phyloP scores from a whole-genome alignment of 2,888 invertebrate genomes.

The Autographa gamma region DNA sequence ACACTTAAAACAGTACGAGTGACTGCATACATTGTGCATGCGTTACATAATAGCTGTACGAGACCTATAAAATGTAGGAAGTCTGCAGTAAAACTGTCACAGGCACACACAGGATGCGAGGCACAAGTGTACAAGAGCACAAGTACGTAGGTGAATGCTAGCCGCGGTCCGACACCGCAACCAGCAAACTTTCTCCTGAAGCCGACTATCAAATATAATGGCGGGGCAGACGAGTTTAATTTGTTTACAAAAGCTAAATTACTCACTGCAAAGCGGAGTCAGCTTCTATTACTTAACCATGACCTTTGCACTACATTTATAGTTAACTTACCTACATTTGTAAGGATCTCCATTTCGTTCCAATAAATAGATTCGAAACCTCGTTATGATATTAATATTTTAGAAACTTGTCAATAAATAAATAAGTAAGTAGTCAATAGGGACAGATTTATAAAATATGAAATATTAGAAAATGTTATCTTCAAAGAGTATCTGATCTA shows the following conservation, averaged over 20 bases:
- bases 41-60: background rate
- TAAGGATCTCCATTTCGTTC: background rate
- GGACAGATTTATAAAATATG: no score
- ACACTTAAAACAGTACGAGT: background rate
- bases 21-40: background rate
- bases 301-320: background rate
- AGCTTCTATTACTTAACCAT: background rate
- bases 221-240: background rate
- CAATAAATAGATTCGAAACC: background rate
- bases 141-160: no score
- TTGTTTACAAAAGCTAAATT: background rate
- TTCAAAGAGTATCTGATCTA: no score
- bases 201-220: background rate
- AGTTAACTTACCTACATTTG: background rate
- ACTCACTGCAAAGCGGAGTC: background rate
- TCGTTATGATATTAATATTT: background rate
- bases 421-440: no score
- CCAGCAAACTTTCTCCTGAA: no score
- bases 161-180: no score
- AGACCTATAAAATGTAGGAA: background rate
- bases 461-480: no score
- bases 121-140: no score
- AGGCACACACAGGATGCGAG: background rate
- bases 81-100: background rate
- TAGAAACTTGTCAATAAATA: no score